Conservation (phyloP, 2,888 invertebrate genomes). For the Lasioglossum marginatum region DNA sequence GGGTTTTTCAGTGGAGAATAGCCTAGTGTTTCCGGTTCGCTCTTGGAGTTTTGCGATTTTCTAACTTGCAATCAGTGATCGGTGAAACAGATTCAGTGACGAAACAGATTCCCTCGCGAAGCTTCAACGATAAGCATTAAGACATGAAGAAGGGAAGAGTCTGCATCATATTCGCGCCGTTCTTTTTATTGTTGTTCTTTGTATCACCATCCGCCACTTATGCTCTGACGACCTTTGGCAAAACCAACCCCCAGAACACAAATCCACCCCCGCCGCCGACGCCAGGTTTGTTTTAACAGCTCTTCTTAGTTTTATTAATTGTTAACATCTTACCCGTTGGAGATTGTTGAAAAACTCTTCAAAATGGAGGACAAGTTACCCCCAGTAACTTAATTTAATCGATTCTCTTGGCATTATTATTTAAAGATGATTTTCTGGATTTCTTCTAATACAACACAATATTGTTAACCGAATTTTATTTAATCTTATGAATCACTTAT, state of each 20-base stretch:
- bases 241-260: slow-evolving; percentile 87
- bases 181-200: slow-evolving; percentile 68
- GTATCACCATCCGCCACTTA: slow-evolving; percentile 86
- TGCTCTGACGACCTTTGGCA: slow-evolving; percentile 90
- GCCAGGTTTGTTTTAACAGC: slow-evolving; percentile 85
- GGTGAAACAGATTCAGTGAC: slow-evolving; percentile 46
- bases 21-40: background rate
- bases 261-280: slow-evolving; percentile 85
- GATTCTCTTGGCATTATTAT: background rate
- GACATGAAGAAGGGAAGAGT: slow-evolving; percentile 66
- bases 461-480: too few species aligned
- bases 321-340: background rate
- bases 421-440: background rate
- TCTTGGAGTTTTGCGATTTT: background rate
- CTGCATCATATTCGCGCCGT: slow-evolving; percentile 63
- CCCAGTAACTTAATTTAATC: background rate
- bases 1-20: background rate
- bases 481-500: background rate
- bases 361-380: background rate
- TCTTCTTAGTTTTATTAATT: background rate
- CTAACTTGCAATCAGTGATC: slow-evolving; percentile 32
- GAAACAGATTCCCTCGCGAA: background rate
- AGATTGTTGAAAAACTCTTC: background rate
- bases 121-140: slow-evolving; percentile 20
- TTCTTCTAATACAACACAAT: background rate